These are phyloP conservation scores for Sigmodon hispidus DNA, from an alignment of 2,113 vertebrate species.

Conservation along the genomic window DNA sequence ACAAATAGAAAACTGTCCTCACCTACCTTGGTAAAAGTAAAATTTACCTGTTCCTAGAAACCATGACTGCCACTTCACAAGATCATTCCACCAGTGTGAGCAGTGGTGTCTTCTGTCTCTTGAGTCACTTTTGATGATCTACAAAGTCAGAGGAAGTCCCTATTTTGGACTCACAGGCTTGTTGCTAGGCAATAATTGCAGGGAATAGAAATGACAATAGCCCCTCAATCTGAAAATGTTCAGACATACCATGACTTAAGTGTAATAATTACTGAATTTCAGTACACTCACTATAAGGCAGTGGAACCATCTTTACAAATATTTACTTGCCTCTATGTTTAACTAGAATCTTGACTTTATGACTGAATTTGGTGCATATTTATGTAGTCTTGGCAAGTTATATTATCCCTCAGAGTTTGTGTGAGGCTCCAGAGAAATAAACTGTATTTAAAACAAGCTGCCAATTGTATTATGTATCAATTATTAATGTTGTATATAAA, in stretches of 20 bases:
- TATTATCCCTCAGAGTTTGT: background rate
- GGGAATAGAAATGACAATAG: background rate
- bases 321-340: background rate
- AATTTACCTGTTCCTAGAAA: background rate
- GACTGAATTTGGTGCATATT: background rate
- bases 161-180: background rate
- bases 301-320: no score
- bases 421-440: background rate
- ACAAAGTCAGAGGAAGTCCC: background rate
- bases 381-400: background rate
- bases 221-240: background rate
- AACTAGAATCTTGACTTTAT: background rate
- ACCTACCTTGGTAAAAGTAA: background rate
- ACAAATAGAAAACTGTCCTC: background rate
- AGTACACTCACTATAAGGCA: background rate
- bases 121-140: background rate
- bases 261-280: background rate
- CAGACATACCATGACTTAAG: background rate
- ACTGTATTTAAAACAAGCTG: background rate
- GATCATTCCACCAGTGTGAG: background rate
- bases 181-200: background rate
- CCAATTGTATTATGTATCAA: background rate
- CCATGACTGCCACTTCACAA: background rate
- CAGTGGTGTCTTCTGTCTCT: background rate
- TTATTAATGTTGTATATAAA: background rate